phyloP scores from a whole-genome alignment of 2,797 vertebrate genomes.

The Thaleichthys pacificus region DNA sequence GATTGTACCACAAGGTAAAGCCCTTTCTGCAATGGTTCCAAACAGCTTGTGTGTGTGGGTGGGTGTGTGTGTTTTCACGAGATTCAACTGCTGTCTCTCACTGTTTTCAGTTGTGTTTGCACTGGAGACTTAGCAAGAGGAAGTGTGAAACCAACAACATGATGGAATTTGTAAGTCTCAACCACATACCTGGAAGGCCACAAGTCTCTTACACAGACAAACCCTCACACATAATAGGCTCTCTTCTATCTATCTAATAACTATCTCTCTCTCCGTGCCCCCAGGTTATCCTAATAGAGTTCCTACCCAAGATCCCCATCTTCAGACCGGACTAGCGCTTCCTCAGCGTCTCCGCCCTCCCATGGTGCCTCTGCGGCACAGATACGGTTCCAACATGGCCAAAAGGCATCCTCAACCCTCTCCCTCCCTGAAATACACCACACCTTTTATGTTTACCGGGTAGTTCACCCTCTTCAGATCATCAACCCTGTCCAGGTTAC shows the following conservation, averaged over 20 bases:
- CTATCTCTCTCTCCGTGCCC: slow-evolving; percentile 77
- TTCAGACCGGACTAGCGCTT: slow-evolving; percentile 94
- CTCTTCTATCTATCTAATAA: slow-evolving; percentile 82
- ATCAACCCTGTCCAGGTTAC: slow-evolving; percentile 19
- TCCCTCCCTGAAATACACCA: slow-evolving; percentile 41
- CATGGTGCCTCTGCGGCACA: slow-evolving; percentile 89
- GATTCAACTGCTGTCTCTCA: slow-evolving; percentile 60
- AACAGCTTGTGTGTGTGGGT: slow-evolving; percentile 52
- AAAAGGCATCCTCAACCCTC: slow-evolving; percentile 39
- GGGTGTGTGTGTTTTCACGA: slow-evolving; percentile 57
- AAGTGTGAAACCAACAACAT: slow-evolving; percentile 99
- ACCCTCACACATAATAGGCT: background rate
- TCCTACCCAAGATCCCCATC: slow-evolving; percentile 99
- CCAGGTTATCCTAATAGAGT: slow-evolving; percentile 99
- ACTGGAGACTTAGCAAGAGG: slow-evolving; percentile 99
- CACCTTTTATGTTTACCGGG: slow-evolving; percentile 65
- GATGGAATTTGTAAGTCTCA: slow-evolving; percentile 99
- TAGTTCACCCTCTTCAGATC: slow-evolving; percentile 28
- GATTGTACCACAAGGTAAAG: slow-evolving; percentile 97
- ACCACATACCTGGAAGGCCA: background rate
- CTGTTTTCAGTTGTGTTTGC: slow-evolving; percentile 92
- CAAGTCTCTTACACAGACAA: background rate
- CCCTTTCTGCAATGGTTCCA: slow-evolving; percentile 32
- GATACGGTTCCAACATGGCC: slow-evolving; percentile 68
- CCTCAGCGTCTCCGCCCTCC: slow-evolving; percentile 75